phyloP scores from a whole-genome alignment of 2,888 invertebrate species.

The Cephus pulcher region DNA sequence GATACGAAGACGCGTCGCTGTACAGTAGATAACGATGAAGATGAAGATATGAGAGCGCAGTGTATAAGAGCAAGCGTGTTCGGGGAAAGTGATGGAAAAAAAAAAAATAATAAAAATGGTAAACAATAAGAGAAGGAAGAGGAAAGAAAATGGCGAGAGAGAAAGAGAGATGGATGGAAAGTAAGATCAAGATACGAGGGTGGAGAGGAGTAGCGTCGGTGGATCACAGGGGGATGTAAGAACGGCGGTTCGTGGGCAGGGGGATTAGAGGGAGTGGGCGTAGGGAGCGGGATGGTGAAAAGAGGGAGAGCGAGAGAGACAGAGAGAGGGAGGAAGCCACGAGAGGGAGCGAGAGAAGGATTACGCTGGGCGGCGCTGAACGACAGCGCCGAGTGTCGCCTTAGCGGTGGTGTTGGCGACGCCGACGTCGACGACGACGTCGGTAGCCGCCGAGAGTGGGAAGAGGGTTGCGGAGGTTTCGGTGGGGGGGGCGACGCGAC shows the following conservation, averaged over 20 bases:
- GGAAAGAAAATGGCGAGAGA: neutral
- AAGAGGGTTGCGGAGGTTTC: neutral
- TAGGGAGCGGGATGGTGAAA: neutral
- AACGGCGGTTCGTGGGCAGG: neutral
- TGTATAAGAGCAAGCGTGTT: too few species aligned
- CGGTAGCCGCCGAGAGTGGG: neutral
- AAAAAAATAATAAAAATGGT: too few species aligned
- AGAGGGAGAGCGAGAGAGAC: neutral
- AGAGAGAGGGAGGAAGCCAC: neutral
- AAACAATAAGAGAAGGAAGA: too few species aligned
- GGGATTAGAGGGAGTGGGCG: neutral
- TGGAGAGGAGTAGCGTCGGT: conserved; percentile 2
- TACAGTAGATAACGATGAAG: too few species aligned
- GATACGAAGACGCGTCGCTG: too few species aligned
- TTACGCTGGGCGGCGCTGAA: neutral
- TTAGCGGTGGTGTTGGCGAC: neutral
- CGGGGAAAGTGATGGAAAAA: too few species aligned
- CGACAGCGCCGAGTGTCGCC: neutral
- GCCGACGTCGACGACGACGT: neutral
- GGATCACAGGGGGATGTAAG: neutral
- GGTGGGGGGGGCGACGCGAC: neutral
- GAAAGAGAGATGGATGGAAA: conserved; percentile 10
- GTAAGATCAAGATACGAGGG: conserved; percentile 5
- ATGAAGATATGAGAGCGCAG: too few species aligned
- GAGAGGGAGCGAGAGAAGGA: neutral